Base-by-base conservation (phyloP, 1,140 invertebrate species). In the Hyphantria cunea region DNA sequence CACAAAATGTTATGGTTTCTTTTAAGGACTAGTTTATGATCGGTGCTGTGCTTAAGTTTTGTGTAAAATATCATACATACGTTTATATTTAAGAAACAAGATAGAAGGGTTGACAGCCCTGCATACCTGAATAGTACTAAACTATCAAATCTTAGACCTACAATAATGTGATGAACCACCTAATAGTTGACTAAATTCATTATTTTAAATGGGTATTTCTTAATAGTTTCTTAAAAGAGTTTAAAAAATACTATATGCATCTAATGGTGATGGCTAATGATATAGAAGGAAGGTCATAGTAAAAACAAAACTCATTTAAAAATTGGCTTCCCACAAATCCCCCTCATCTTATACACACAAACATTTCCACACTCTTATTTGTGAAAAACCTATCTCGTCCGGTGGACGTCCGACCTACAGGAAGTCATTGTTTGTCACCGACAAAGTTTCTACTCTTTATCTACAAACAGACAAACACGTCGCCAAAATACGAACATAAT, bases 401-500 rank as follows among this genome's bases (percentile, higher is more conserved):
- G 51, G 14, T 61, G 61, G 66, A 68, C 55, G 51, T 64, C 39
- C 41, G 48, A 68, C 66, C 61, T 75, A 82, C 80, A 82, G 85
- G 85, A 88, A 80, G 78, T 81, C 72, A 72, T 75, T 86, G 73
- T 88, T 85, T 88, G 80, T 63, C 64, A 64, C 79, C 82, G 82
- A 76, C 80, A 77, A 80, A 74, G 78, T 73, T 78, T 75, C 72
- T 68, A 74, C 64, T 49, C 62, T 64, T 66, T 64, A 55, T 33
- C 41, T 55, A 50, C 66, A 67, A 39, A 76, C 66, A 71, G 67
- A 72, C 69, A 78, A 76, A 76, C 66, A 73, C 72, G 53, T 72
- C 72, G 67, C 72, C 72, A 70, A 77, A 81, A 80, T 63, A 72
- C 64, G 65, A 74, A 80, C 69, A 74, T 63, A 76, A 78, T 80